phyloP scores from a whole-genome alignment of 2,888 invertebrate species.

The Papilio gigon region DNA sequence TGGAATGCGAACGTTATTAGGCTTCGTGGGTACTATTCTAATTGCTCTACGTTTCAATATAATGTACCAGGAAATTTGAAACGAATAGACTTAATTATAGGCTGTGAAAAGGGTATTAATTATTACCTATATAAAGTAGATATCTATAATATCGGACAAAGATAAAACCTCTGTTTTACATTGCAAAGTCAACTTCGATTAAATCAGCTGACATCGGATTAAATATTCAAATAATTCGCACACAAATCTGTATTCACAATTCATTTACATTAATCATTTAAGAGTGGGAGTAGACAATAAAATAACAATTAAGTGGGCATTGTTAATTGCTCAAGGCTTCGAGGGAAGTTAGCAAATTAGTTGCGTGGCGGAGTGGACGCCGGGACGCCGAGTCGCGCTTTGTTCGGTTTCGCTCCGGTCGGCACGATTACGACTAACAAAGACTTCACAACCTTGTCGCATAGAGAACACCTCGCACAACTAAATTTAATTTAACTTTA shows the following conservation, averaged over 20 bases:
- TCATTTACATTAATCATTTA: slow-evolving; percentile 8
- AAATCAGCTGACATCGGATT: background rate
- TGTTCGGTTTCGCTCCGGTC: slow-evolving; percentile 19
- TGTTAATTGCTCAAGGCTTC: slow-evolving; percentile 30
- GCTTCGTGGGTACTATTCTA: too few relatives aligned
- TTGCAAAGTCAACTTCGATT: background rate
- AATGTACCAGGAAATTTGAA: background rate
- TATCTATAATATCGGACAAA: background rate
- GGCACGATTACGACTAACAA: slow-evolving; percentile 25
- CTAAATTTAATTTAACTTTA: slow-evolving; percentile 15
- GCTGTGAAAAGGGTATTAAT: background rate
- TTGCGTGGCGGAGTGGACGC: slow-evolving; percentile 33
- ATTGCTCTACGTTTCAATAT: too few relatives aligned
- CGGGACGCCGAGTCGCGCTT: background rate
- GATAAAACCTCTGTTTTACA: background rate
- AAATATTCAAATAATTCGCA: background rate
- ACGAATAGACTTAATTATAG: background rate
- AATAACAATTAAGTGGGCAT: slow-evolving; percentile 37
- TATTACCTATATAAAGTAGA: background rate
- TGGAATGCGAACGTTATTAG: background rate
- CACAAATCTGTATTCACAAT: background rate
- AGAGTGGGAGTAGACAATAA: slow-evolving; percentile 19
- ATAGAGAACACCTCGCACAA: slow-evolving; percentile 13
- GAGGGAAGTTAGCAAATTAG: slow-evolving; percentile 41
- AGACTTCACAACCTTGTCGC: slow-evolving; percentile 10